phyloP scores from a whole-genome alignment of 2,113 vertebrate species.

The Galeopterus variegatus region DNA sequence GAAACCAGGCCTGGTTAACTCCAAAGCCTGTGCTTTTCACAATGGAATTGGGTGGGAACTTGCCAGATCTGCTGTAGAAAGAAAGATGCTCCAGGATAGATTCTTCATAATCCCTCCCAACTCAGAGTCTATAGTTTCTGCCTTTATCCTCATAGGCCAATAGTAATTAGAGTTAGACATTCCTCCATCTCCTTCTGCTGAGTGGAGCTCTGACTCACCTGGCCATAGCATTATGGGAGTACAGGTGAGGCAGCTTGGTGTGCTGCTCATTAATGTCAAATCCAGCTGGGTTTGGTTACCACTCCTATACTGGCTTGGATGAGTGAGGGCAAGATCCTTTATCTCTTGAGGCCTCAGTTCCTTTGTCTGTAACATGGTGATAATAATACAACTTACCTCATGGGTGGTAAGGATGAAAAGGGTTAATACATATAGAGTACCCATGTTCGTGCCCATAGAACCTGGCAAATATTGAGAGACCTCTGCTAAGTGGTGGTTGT shows the following conservation, averaged over 20 bases:
- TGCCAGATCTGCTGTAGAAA: neutral
- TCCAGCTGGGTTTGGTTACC: neutral
- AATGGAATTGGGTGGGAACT: neutral
- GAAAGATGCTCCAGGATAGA: neutral
- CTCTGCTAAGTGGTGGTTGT: neutral
- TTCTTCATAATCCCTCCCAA: neutral
- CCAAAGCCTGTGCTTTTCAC: constrained; percentile 31
- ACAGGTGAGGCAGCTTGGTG: neutral
- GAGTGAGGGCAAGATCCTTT: neutral
- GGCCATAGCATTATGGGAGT: neutral
- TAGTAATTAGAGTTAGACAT: neutral
- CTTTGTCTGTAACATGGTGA: neutral
- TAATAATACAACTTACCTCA: neutral
- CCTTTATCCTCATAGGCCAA: neutral
- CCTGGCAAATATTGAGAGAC: neutral
- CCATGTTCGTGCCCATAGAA: neutral
- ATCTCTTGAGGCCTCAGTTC: neutral
- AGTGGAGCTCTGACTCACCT: neutral
- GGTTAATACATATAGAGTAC: neutral
- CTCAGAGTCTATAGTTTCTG: neutral
- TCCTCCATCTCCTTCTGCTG: neutral
- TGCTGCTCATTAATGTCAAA: neutral
- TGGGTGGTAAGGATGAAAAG: neutral
- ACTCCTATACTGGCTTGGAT: neutral
- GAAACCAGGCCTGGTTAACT: neutral